phyloP scores from a whole-genome alignment of 2,113 vertebrate species.

The Pseudorasbora parva region DNA sequence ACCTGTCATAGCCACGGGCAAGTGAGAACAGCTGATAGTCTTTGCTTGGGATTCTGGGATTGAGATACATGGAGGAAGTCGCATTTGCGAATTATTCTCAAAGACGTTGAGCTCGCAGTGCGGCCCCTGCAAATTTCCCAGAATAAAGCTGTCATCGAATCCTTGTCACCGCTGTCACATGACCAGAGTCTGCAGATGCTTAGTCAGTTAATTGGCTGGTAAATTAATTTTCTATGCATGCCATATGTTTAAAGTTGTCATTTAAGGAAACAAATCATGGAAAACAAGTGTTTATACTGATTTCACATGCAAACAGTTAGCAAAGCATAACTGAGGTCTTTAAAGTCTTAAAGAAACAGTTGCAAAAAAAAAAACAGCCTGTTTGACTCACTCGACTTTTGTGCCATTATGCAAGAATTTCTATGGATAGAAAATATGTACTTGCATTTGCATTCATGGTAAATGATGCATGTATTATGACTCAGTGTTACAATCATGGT shows the following conservation, averaged over 20 bases:
- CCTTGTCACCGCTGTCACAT: conserved; percentile 31
- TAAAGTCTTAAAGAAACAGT: background rate
- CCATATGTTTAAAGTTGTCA: conserved; percentile 41
- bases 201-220: conserved; percentile 41
- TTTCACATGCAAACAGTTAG: conserved; percentile 27
- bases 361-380: background rate
- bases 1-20: conserved; percentile 24
- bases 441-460: background rate
- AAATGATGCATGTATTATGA: background rate
- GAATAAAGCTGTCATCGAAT: conserved; percentile 26
- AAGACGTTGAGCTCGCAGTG: background rate
- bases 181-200: conserved; percentile 41
- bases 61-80: background rate
- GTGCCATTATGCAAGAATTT: background rate
- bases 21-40: background rate
- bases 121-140: conserved; percentile 1
- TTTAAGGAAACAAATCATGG: conserved; percentile 12
- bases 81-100: background rate
- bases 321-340: background rate
- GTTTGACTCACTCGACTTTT: background rate
- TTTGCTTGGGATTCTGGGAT: conserved; percentile 2
- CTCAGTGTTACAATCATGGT: too few species aligned
- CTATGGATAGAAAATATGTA: background rate
- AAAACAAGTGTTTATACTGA: conserved; percentile 30
- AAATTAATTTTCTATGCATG: conserved; percentile 30